Conservation (phyloP, 2,888 invertebrate species). For the Drosophila diplacantha region DNA sequence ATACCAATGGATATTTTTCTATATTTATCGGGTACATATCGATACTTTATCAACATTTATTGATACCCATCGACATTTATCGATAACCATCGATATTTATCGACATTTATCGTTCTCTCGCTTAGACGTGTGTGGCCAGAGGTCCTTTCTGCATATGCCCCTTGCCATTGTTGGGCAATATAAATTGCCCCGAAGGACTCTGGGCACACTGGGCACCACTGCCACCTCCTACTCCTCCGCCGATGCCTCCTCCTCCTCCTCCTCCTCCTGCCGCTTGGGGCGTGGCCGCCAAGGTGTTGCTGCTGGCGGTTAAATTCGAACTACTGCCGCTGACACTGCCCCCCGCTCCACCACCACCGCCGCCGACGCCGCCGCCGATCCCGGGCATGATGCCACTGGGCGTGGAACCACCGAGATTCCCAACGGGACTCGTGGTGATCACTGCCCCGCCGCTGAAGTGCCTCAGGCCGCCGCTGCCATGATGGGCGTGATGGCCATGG, state of each 20-base stretch:
- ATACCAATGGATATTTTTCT: too few species aligned
- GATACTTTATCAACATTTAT: background rate
- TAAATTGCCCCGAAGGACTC: slow-evolving; percentile 78
- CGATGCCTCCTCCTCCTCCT: slow-evolving; percentile 14
- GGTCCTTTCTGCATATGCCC: slow-evolving; percentile 77
- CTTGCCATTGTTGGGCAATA: slow-evolving; percentile 78
- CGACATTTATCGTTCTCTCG: background rate
- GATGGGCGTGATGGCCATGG: slow-evolving; percentile 43
- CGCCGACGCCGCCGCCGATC: slow-evolving; percentile 1
- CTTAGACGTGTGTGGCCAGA: slow-evolving; percentile 82
- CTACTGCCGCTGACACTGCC: slow-evolving; percentile 81
- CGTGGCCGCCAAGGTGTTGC: slow-evolving; percentile 75
- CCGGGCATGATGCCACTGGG: slow-evolving; percentile 3
- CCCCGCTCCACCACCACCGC: slow-evolving; percentile 51
- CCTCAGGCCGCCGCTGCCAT: slow-evolving; percentile 68
- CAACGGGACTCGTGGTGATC: slow-evolving; percentile 33
- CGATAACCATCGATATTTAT: background rate
- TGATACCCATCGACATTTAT: background rate
- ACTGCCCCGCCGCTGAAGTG: slow-evolving; percentile 52
- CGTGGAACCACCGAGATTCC: slow-evolving; percentile 16
- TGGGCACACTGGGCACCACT: slow-evolving; percentile 80
- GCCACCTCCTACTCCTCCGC: slow-evolving; percentile 71
- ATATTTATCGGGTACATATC: background rate
- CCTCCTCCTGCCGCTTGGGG: slow-evolving; percentile 80
- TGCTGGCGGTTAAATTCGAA: slow-evolving; percentile 77